Evolutionary conservation across 2,113 vertebrate species (phyloP), one percentile per base, ranked within the genome.

Genomic region (Speoplatyrhinus poulsoni): DNA sequence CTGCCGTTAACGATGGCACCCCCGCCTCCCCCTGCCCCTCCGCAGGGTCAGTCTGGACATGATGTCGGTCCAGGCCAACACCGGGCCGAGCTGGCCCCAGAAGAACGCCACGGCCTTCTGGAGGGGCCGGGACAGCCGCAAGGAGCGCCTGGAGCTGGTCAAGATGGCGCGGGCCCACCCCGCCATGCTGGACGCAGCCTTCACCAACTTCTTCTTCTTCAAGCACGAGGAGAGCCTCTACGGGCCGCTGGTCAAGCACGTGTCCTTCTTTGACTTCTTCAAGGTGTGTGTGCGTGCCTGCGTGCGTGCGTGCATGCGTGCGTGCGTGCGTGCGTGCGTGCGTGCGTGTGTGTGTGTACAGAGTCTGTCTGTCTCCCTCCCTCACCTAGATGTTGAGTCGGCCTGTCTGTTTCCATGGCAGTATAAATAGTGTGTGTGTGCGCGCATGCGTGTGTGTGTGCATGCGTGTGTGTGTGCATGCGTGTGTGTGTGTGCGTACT

Each of bases 161-260:
- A 97, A 98, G 77, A 90, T 98, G 59, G 94, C 95, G 5, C 92
- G 95, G 62, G 94, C 94, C 60, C 88, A 96, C 36, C 95, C 97
- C 0, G 73, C 93, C 19, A 73, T 94, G 80, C 91, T 99, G n/a
- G 95, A 99, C 1, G 97, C 96, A 7, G 98, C 97, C 48, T 97
- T 99, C 78, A 99, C 97, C 67, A 98, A 99, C 87, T 99, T 99
- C 79, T 99, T 99, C 91, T 99, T 99, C 88, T 99, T 99, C 78
- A 93, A 98, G 75, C 97, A 99, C 0, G 92, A 99, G 0, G 96
- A 98, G 89, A 95, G 85, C 64, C 93, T 98, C 3, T 98, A 98
- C 10, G 98, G 98, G 11, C 96, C 98, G 3, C 94, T 99, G n/a
- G 96, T 98, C 85, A 96, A 98, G 64, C 96, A 98, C 15, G 96